Conservation (phyloP, 1,140 invertebrate species). For the Periplaneta americana region DNA sequence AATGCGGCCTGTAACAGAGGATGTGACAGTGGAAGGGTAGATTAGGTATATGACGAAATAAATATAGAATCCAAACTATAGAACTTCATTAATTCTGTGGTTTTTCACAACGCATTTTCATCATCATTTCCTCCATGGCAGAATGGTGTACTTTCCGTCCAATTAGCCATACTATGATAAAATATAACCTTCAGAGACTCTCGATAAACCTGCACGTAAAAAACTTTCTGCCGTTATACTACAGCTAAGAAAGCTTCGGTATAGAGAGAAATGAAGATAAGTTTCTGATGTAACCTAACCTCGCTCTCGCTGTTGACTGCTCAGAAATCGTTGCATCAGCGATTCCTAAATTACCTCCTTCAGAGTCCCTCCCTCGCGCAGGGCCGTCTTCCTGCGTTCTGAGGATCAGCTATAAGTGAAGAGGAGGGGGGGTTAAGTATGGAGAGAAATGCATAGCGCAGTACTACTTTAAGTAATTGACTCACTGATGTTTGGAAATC, state of each 20-base stretch:
- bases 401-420: not conserved
- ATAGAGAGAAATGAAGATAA: slow-evolving; percentile 4
- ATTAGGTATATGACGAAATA: too few species aligned
- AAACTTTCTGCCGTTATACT: not conserved
- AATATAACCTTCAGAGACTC: not conserved
- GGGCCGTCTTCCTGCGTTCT: not conserved
- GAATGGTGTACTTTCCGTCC: not conserved
- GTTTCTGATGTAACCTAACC: not conserved
- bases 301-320: not conserved
- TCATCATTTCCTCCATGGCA: not conserved
- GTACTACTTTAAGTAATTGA: not conserved
- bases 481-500: not conserved
- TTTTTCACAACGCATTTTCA: not conserved
- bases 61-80: not conserved
- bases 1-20: too few species aligned
- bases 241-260: not conserved
- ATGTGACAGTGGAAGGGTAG: too few species aligned
- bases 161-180: not conserved
- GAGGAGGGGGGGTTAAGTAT: not conserved
- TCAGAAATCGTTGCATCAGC: slow-evolving; percentile 10
- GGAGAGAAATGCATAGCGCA: not conserved
- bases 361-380: not conserved
- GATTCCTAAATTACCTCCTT: slow-evolving; percentile 8
- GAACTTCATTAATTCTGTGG: not conserved
- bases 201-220: not conserved